phyloP scores from a whole-genome alignment of 2,888 invertebrate species.

The Sarcophaga caerulescens region DNA sequence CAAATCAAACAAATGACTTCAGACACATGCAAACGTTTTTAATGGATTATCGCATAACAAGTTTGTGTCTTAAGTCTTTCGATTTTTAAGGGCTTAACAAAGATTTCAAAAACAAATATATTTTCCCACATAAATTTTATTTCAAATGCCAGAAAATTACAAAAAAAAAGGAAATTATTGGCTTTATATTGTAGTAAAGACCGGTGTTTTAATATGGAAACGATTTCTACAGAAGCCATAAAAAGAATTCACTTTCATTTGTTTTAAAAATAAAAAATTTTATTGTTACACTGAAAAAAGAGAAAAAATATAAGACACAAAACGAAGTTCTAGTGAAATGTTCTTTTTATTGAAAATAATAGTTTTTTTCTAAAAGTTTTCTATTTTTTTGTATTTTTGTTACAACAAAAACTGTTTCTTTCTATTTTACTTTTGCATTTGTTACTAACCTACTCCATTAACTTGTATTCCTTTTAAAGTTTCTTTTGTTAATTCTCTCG shows the following conservation, averaged over 20 bases:
- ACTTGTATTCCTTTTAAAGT: slow-evolving; percentile 28
- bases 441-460: slow-evolving; percentile 43
- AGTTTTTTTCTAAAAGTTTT: too few species aligned
- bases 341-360: too few species aligned
- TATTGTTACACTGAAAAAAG: not conserved
- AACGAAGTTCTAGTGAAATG: not conserved
- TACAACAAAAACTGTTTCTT: not conserved
- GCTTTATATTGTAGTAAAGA: not conserved
- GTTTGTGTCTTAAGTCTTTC: slow-evolving; percentile 25
- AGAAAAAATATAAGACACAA: not conserved
- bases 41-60: not conserved
- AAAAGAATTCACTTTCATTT: slow-evolving; percentile 43
- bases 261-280: slow-evolving; percentile 1
- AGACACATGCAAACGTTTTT: not conserved
- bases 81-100: not conserved
- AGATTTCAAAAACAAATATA: slow-evolving; percentile 4
- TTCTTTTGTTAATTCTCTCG: not conserved
- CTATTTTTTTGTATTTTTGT: not conserved
- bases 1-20: slow-evolving; percentile 7
- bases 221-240: not conserved
- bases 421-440: not conserved
- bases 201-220: not conserved
- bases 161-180: not conserved
- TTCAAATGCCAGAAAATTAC: not conserved
- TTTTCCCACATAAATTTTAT: slow-evolving; percentile 43